These are phyloP conservation scores for Beris morrisii DNA, from an alignment of 2,888 invertebrate genomes.

Conservation along the genomic window DNA sequence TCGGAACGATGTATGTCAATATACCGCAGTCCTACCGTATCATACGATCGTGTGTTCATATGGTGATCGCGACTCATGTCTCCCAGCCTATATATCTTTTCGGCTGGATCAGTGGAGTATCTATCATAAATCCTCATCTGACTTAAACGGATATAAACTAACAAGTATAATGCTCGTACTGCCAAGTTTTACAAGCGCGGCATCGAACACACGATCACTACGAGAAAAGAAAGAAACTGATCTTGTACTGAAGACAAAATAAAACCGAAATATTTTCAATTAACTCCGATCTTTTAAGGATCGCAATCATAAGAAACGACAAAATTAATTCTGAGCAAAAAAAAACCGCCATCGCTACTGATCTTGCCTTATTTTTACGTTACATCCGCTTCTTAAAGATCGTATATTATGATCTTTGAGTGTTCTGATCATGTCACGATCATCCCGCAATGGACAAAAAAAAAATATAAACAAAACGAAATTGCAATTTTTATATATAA, in stretches of 20 bases:
- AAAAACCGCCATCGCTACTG: neutral
- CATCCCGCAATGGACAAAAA: neutral
- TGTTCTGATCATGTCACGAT: conserved; percentile 28
- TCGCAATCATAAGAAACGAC: conserved; percentile 8
- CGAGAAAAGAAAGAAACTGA: neutral
- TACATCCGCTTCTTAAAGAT: neutral
- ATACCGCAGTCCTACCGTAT: neutral
- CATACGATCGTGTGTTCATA: too few relatives aligned
- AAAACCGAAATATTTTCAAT: conserved; percentile 5
- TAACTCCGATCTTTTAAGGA: conserved; percentile 14
- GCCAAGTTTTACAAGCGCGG: neutral
- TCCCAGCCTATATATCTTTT: neutral
- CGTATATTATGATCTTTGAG: conserved; percentile 19
- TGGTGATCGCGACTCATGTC: too few relatives aligned
- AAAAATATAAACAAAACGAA: neutral
- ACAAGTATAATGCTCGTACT: neutral
- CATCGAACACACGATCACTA: neutral
- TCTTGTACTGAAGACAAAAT: neutral
- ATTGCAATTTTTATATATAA: neutral
- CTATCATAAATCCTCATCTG: conserved; percentile 25
- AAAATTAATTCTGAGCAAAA: conserved; percentile 5
- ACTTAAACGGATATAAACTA: conserved; percentile 21
- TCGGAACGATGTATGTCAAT: conserved; percentile 41
- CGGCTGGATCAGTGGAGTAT: conserved; percentile 17
- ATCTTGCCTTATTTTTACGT: neutral